Evolutionary conservation across 2,888 invertebrate species (phyloP).

Genomic region (Parelbella ahira): DNA sequence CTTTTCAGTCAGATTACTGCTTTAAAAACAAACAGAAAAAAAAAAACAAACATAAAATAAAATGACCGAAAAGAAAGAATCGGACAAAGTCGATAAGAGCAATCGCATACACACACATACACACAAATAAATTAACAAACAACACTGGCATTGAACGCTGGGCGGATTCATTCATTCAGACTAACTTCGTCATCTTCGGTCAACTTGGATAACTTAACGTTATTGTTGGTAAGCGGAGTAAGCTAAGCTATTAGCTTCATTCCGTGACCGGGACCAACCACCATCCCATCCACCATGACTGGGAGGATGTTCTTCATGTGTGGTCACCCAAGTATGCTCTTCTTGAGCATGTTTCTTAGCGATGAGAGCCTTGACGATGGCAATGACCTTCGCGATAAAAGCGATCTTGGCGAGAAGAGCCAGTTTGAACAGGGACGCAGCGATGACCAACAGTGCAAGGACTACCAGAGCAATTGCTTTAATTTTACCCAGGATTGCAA

Average conservation of each 20-base stretch:
- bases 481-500: conserved; percentile 82
- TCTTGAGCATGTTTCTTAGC: conserved; percentile 60
- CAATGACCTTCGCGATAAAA: conserved; percentile 71
- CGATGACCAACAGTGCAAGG: conserved; percentile 83
- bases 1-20: conserved; percentile 61
- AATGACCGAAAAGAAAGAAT: conserved; percentile 60
- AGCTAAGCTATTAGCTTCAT: conserved; percentile 61
- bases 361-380: conserved; percentile 59
- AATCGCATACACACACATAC: conserved; percentile 38
- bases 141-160: conserved; percentile 33
- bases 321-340: conserved; percentile 47
- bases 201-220: conserved; percentile 10
- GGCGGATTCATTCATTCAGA: conserved; percentile 14
- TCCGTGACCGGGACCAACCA: conserved; percentile 66
- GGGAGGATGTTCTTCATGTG: conserved; percentile 47
- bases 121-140: conserved; percentile 48
- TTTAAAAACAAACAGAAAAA: conserved; percentile 22
- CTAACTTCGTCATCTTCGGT: not conserved
- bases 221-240: conserved; percentile 64
- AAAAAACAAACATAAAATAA: conserved; percentile 37
- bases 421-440: conserved; percentile 85
- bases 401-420: conserved; percentile 88
- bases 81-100: conserved; percentile 31
- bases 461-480: conserved; percentile 85
- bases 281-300: conserved; percentile 53